These are phyloP conservation scores for Palaemon carinicauda DNA, from an alignment of 1,140 invertebrate genomes.

Conservation along the genomic window DNA sequence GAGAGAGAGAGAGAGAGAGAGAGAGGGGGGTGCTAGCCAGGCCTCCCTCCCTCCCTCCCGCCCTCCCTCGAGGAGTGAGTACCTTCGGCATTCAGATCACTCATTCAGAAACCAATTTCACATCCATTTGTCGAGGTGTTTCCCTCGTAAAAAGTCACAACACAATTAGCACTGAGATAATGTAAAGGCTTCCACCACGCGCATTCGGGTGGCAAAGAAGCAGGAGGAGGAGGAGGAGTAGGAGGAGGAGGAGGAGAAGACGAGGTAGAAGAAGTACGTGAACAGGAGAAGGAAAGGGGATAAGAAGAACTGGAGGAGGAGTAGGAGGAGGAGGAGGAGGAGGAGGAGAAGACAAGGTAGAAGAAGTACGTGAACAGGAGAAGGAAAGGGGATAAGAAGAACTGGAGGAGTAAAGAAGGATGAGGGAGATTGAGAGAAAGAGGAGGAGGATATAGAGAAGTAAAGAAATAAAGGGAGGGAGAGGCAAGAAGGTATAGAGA, in stretches of 20 bases:
- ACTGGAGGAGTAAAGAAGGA: not conserved
- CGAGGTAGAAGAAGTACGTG: too few species aligned
- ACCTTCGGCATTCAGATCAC: not conserved
- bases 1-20: too few species aligned
- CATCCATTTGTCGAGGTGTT: conserved; percentile 42
- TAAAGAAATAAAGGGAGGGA: not conserved
- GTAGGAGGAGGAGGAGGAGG: not conserved
- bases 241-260: not conserved
- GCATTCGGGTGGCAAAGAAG: not conserved
- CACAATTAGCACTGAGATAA: conserved; percentile 46
- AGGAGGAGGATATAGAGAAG: not conserved
- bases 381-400: not conserved
- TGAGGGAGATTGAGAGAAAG: not conserved
- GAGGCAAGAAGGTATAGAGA: not conserved
- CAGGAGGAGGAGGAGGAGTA: not conserved
- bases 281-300: too few species aligned
- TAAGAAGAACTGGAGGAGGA: not conserved
- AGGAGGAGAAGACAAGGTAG: not conserved
- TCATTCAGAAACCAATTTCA: conserved; percentile 42
- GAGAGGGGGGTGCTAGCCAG: not conserved
- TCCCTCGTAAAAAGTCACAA: conserved; percentile 31
- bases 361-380: not conserved
- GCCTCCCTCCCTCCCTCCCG: not conserved
- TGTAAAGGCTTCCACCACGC: conserved; percentile 13
- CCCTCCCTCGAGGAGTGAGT: too few species aligned